These are phyloP conservation scores for Fringilla coelebs DNA, from an alignment of 2,797 vertebrate genomes.

Conservation along the genomic window DNA sequence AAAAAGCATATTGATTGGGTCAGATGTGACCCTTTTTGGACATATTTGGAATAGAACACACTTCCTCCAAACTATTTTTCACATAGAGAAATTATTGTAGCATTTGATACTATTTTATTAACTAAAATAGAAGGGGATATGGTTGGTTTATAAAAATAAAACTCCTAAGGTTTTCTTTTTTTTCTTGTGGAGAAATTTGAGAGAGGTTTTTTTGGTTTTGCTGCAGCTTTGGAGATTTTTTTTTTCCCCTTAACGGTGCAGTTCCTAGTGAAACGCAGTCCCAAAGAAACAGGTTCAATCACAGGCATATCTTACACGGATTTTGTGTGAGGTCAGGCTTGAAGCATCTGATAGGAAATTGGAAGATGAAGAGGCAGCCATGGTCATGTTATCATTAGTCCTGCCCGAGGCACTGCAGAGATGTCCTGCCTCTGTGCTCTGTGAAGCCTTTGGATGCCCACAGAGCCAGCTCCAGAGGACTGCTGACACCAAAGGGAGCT, in stretches of 20 bases:
- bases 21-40: conserved; percentile 5
- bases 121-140: background rate
- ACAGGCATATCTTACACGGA: background rate
- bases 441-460: background rate
- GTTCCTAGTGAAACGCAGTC: background rate
- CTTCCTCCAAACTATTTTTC: background rate
- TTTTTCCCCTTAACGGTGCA: background rate
- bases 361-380: background rate
- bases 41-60: background rate
- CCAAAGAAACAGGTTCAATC: background rate
- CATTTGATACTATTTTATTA: background rate
- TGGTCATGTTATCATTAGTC: background rate
- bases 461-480: background rate
- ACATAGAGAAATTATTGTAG: background rate
- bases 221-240: background rate
- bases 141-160: background rate
- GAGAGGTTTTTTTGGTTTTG: background rate
- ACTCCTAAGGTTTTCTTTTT: background rate
- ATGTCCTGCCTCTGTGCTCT: background rate
- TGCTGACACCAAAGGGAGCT: background rate
- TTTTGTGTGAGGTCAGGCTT: background rate
- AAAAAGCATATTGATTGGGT: background rate
- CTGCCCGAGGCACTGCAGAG: background rate
- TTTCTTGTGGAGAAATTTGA: background rate
- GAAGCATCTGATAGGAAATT: background rate